These are phyloP conservation scores for Delichon dasypus DNA, from an alignment of 2,797 vertebrate genomes.

Conservation along the genomic window DNA sequence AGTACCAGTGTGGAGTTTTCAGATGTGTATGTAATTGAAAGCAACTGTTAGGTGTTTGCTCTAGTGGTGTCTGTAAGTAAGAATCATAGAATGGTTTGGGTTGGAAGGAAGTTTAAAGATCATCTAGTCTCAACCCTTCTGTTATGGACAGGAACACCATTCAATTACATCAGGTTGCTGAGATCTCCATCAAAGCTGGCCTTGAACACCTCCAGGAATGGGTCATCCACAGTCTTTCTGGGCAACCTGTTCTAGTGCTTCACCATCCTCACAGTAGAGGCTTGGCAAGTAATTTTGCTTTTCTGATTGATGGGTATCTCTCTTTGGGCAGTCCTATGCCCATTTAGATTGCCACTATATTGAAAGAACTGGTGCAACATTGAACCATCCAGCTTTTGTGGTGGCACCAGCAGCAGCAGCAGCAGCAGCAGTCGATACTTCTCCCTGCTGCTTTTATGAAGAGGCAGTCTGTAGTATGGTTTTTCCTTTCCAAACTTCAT, in stretches of 20 bases:
- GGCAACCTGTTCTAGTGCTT: background rate
- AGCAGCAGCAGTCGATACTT: background rate
- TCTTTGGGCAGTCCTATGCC: background rate
- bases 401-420: rapidly evolving
- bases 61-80: background rate
- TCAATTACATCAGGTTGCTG: background rate
- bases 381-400: background rate
- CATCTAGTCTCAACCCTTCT: background rate
- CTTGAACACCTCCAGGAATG: background rate
- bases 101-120: background rate
- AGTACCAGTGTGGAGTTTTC: background rate
- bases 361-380: background rate
- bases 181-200: background rate
- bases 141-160: background rate
- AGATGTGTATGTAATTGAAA: background rate
- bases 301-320: background rate
- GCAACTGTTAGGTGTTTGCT: background rate
- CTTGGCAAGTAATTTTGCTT: background rate
- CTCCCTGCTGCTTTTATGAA: background rate
- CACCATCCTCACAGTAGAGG: background rate
- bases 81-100: background rate
- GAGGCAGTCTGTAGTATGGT: background rate
- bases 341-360: background rate
- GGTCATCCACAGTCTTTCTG: background rate
- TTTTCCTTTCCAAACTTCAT: background rate